Evolutionary conservation across 2,888 invertebrate genomes (phyloP).

Genomic region (Limnephilus lunatus): DNA sequence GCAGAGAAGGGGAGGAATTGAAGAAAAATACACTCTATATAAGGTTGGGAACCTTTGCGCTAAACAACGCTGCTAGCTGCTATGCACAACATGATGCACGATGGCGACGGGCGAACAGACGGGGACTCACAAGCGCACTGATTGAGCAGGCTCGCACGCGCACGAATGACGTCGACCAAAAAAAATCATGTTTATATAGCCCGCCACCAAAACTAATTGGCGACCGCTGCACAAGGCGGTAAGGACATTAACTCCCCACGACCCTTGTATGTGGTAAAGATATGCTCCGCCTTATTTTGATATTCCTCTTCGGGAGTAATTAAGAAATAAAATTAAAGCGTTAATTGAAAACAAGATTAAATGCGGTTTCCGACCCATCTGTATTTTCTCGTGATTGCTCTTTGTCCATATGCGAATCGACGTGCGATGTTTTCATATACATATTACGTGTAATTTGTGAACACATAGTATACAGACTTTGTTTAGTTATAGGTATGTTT

Average conservation of each 20-base stretch:
- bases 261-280: background rate
- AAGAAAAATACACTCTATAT: no score
- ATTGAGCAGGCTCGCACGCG: no score
- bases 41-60: no score
- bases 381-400: background rate
- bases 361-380: background rate
- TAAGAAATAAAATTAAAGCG: background rate
- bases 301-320: background rate
- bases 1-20: no score
- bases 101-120: no score
- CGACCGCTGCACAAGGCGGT: no score
- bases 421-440: background rate
- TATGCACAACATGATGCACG: no score
- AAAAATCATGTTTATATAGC: no score
- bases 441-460: background rate
- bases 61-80: no score
- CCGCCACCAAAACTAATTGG: no score
- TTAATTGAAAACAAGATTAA: slow-evolving; percentile 2
- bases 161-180: no score
- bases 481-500: background rate
- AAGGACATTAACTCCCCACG: background rate
- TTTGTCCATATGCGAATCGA: background rate
- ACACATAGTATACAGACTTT: background rate
- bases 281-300: background rate
- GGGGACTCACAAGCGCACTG: no score